Percentiles rank a stretch among this genome's conserved stretches.
phyloP scores from a whole-genome alignment of 2,797 vertebrate genomes.

The Phataginus tetradactyla region DNA sequence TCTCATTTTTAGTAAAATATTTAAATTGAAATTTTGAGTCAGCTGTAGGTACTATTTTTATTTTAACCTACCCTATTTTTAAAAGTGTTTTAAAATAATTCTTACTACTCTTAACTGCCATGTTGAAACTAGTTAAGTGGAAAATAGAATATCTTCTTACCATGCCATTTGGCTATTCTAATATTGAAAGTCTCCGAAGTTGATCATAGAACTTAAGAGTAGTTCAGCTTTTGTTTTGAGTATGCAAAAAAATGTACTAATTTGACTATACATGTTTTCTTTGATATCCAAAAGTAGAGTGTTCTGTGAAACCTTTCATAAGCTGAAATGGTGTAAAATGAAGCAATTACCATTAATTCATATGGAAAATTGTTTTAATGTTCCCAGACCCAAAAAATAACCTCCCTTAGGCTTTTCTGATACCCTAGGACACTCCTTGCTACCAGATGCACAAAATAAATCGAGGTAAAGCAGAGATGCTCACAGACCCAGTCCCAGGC shows the following conservation, averaged over 20 bases:
- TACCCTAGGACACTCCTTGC: not conserved
- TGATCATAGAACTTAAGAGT: not conserved
- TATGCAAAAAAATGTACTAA: not conserved
- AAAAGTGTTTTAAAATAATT: conserved; percentile 11
- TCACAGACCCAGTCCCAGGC: not conserved
- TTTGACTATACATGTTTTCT: not conserved
- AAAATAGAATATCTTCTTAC: not conserved
- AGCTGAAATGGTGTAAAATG: not conserved
- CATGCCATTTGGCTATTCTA: not conserved
- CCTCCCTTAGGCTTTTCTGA: not conserved
- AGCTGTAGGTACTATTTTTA: not conserved
- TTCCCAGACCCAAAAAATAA: not conserved
- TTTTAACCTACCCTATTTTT: not conserved
- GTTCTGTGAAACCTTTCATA: not conserved
- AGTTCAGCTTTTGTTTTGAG: not conserved
- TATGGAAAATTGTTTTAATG: too few relatives aligned
- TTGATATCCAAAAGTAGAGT: not conserved
- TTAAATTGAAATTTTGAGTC: conserved; percentile 28
- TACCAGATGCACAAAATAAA: not conserved
- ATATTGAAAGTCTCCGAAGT: not conserved
- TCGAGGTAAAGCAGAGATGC: not conserved
- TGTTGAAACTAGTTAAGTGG: conserved; percentile 21
- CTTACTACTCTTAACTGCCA: not conserved
- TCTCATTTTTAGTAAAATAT: not conserved
- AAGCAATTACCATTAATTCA: too few relatives aligned